Evolutionary conservation across 1,140 invertebrate species (phyloP), one percentile per base, ranked within the genome.

Genomic region (Prorops nasuta): DNA sequence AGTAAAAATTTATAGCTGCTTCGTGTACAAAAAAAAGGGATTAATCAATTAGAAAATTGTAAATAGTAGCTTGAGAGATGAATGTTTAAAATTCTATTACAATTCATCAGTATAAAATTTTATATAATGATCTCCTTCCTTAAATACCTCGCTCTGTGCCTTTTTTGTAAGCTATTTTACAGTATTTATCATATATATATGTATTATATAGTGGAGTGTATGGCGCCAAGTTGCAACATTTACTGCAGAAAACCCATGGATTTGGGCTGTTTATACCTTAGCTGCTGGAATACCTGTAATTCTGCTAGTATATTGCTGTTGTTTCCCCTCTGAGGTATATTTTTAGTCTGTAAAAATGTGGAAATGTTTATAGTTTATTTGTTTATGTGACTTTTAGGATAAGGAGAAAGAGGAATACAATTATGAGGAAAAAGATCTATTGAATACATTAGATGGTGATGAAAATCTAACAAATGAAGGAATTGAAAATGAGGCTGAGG

Each of bases 161-260:
- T n/a, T n/a, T n/a, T n/a, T n/a, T n/a, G n/a, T n/a, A n/a, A n/a
- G n/a, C n/a, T n/a, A n/a, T n/a, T n/a, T n/a, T n/a, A n/a, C n/a
- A n/a, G n/a, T n/a, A n/a, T n/a, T n/a, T n/a, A n/a, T n/a, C n/a
- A n/a, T n/a, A n/a, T n/a, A n/a, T n/a, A n/a, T n/a, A n/a, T 51
- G 61, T 66, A 54, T 63, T 55, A 72, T 77, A 58, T 84, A 94
- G 91, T 90, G 89, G 67, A 90, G 87, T 66, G 74, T 92, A 60
- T 80, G 95, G 66, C 84, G 87, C 68, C 86, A 88, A 54, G 75
- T 93, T 46, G 79, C 92, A 55, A 85, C 87, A 68, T 90, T 88
- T 59, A 91, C 91, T 49, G 89, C 91, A 60, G 88, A 92, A 47
- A 84, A 93, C 69, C 95, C 96, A 21, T 94, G 92, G 88, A 81